Conservation (phyloP, 2,113 vertebrate species). For the Elachura formosa region DNA sequence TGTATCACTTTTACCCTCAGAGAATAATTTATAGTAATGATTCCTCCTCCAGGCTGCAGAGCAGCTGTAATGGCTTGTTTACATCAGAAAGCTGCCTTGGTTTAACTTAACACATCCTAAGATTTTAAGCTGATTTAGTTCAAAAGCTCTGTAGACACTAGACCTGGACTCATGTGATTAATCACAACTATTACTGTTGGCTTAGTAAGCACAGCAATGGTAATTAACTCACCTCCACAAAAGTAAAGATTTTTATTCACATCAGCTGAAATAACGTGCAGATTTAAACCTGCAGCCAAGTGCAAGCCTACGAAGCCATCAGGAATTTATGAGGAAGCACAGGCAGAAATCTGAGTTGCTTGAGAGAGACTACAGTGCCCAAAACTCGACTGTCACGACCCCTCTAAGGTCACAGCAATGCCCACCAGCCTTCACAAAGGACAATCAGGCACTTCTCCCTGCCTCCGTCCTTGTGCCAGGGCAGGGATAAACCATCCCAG, state of each 20-base stretch:
- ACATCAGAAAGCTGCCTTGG: neutral
- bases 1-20: neutral
- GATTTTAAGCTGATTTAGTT: slow-evolving; percentile 48
- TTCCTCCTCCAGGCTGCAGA: neutral
- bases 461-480: neutral
- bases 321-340: neutral
- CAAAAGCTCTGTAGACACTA: neutral
- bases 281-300: neutral
- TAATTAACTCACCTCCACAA: neutral
- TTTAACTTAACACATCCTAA: slow-evolving; percentile 3
- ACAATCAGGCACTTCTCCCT: neutral
- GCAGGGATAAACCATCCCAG: neutral
- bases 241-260: neutral
- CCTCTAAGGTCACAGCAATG: neutral
- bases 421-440: neutral
- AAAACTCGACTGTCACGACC: rapidly evolving
- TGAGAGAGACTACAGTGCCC: neutral
- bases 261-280: neutral
- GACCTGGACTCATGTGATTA: neutral
- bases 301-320: neutral
- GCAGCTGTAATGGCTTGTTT: slow-evolving; percentile 13
- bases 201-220: neutral
- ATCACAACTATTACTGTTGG: neutral
- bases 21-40: neutral
- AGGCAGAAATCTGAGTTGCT: neutral